Base-by-base conservation (phyloP, 2,888 invertebrate species). In the Metacarcinus magister region DNA sequence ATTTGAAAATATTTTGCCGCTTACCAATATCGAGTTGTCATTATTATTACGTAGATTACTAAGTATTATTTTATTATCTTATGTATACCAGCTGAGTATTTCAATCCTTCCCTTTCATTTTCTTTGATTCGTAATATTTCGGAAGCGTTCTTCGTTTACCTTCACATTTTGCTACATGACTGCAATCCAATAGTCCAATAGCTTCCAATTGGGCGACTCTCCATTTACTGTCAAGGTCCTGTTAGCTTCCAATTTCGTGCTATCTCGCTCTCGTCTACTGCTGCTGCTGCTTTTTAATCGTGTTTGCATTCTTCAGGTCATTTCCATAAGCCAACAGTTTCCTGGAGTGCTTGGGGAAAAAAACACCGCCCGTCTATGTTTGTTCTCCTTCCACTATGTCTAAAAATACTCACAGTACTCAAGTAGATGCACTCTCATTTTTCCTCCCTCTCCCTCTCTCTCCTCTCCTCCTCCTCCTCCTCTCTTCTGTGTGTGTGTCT, bases 401-500 rank as follows among this genome's bases (percentile, higher is more conserved):
- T 82, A 13, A 82, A 82, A 82, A 82, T 82, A 28, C 32, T 82
- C 32, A 10, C 32, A 32, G 5, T 82, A 82, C 82, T 82, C 82
- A 82, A 82, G 82, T 32, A 82, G 82, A 82, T 82, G 82, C 82
- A 82, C 82, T 82, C 82, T 82, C 82, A n/a, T 82, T 82, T 82
- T 82, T 82, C 82, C 82, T 82, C 10, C 82, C 32, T 32, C 82
- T 82, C 82, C 32, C 82, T 82, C 82, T 32, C 32, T n/a, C n/a
- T n/a, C 67, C n/a, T n/a, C n/a, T 23, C n/a, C n/a, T 16, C 67
- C 67, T 67, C n/a, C 67, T 67, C n/a, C n/a, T 19, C 67, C n/a
- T 54, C 54, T 67, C 67, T 67, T n/a, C 67, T 89, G 89, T 89
- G 89, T 89, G 39, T 89, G 89, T 89, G 89, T 46, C 46, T 46